Evolutionary conservation across 2,113 vertebrate genomes (phyloP), one percentile per base, ranked within the genome.

Genomic region (Salvelinus namaycush): DNA sequence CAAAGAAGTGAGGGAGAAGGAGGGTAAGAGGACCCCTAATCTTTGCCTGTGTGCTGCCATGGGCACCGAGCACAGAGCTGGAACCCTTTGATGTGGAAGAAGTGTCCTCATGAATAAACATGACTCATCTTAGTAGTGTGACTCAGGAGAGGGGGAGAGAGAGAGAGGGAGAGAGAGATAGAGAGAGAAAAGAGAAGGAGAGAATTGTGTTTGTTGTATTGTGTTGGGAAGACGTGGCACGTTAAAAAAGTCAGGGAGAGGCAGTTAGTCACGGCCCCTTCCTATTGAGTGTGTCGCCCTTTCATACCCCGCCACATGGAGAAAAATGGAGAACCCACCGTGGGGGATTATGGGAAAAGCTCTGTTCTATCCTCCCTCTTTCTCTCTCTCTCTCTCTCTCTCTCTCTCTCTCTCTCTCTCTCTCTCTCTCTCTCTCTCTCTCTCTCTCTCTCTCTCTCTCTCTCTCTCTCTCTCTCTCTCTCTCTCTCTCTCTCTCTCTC

Each of bases 301-400:
- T 87, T 87, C 72, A 83, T 74, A 34, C 71, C 57, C 71, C 51
- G 5, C 51, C 59, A 62, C 59, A 73, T 51, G 27, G 31, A 72
- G 27, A 72, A 59, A 49, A 54, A 54, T 24, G 39, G 39, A 31
- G 70, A 62, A 62, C 59, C 16, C 51, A 22, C 59, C 74, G 74
- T 70, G 49, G 67, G 81, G 81, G 81, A 79, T 86, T 86, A 86
- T 81, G 81, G 76, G 84, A 83, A 86, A 83, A 83, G 74, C 72
- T 75, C 44, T 86, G 74, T 57, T 18, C 16, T 57, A 18, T 20
- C 54, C 18, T 20, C 51, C 14, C 51, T 54, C 49, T 75, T 65
- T 76, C 74, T 73, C 70, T 62, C 70, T 60, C 76, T 69, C 16
- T 51, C 51, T 64, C 60, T 72, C 27, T 64, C 34, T 24, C 60